Base-by-base conservation (phyloP, 2,113 vertebrate species). In the Nasalis larvatus region DNA sequence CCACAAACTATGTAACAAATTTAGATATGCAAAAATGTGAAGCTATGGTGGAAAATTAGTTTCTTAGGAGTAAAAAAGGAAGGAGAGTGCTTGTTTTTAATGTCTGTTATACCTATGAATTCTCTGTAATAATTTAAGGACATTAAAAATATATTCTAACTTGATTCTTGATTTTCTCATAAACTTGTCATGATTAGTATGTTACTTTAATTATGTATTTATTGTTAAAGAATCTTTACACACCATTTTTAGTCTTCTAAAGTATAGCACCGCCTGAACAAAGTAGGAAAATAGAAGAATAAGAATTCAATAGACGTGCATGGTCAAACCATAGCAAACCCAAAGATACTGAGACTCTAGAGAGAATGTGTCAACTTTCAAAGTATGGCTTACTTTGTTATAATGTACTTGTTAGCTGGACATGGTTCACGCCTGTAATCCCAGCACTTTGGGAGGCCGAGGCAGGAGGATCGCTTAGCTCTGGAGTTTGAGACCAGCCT, bases 61-160 rank as follows among this genome's bases (percentile, higher is more conserved):
- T 91, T 92, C 74, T 95, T 80, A 56, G 86, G 52, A n/a, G 7
- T 82, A 3, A 92, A 71, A 96, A 90, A 63, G 54, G 37, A 86
- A 95, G 5, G 37, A 49, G 8, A 69, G 47, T 63, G 9, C 2
- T 69, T 96, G 40, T 68, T 97, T 93, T 94, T 87, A 80, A 69
- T 87, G 40, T 71, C 78, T 17, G 18, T 88, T 91, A 35, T 74
- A 80, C 85, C 18, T 93, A 30, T 12, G 27, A 95, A 87, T 94
- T 94, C 76, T 87, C 32, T 80, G 86, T 40, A 89, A 23, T 92
- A 95, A 87, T 73, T 94, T 97, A 95, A 86, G 87, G 78, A 71
- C 10, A 60, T 95, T 95, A 32, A 82, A 93, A 84, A 42, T 52
- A 52, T 93, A 63, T 94, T 54, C 32, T 78, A 80, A 60, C 14